Percentiles rank a stretch among this genome's conserved stretches.
These are phyloP conservation scores for Agrochola lota DNA, from an alignment of 2,888 invertebrate genomes.

Conservation along the genomic window DNA sequence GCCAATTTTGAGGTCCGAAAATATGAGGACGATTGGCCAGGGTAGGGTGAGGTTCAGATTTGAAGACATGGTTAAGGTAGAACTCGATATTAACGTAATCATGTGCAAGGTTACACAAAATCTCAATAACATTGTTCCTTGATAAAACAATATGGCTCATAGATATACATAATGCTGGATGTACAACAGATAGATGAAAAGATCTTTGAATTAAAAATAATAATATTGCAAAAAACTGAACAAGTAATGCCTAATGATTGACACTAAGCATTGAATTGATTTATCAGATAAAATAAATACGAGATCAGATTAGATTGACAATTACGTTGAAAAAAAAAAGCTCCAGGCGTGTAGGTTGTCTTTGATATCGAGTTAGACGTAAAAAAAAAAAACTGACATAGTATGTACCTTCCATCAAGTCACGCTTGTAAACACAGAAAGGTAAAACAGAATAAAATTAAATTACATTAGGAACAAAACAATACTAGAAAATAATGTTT, in stretches of 20 bases:
- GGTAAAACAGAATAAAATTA: background rate
- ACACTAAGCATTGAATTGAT: slow-evolving; percentile 49
- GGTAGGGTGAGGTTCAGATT: slow-evolving; percentile 43
- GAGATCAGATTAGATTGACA: slow-evolving; percentile 52
- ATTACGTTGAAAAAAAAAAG: slow-evolving; percentile 25
- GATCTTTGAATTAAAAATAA: background rate
- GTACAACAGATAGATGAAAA: background rate
- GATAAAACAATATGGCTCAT: background rate
- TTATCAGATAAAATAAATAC: slow-evolving; percentile 50
- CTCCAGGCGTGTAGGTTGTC: slow-evolving; percentile 40
- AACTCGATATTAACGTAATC: background rate
- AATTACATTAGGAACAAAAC: background rate
- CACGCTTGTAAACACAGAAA: slow-evolving; percentile 4
- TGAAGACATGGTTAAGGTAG: slow-evolving; percentile 14
- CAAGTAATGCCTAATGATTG: slow-evolving; percentile 38
- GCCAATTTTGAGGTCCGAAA: slow-evolving; percentile 60
- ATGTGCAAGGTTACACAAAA: background rate
- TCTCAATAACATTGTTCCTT: background rate
- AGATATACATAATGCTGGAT: too few species aligned
- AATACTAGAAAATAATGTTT: background rate
- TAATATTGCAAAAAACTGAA: background rate
- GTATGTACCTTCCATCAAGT: slow-evolving; percentile 22
- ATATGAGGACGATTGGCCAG: slow-evolving; percentile 61
- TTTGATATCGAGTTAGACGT: background rate
- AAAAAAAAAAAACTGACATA: slow-evolving; percentile 32